Evolutionary conservation across 2,888 invertebrate genomes (phyloP).

Genomic region (Macrophya alboannulata): DNA sequence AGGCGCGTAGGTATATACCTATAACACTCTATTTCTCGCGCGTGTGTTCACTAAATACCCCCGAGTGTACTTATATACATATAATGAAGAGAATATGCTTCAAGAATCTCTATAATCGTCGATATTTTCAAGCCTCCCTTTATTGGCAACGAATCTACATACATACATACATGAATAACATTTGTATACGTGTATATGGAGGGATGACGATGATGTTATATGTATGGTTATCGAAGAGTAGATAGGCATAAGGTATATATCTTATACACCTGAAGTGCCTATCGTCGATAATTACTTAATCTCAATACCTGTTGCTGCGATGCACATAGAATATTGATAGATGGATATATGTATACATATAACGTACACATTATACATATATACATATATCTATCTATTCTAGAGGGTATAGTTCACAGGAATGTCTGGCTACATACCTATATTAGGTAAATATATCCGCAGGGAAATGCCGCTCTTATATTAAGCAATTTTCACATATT

Average conservation of each 20-base stretch:
- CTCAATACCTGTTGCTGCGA: conserved; percentile 39
- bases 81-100: too few relatives aligned
- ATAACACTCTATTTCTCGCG: too few relatives aligned
- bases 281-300: conserved; percentile 34
- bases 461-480: background rate
- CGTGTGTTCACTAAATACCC: too few relatives aligned
- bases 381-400: background rate
- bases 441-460: background rate
- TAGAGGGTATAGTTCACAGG: background rate
- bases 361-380: background rate
- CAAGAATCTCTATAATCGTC: background rate
- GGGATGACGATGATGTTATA: background rate
- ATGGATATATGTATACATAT: background rate
- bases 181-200: background rate
- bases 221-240: background rate
- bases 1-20: too few relatives aligned
- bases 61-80: too few relatives aligned
- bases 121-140: background rate
- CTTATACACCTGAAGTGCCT: background rate
- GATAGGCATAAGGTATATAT: background rate
- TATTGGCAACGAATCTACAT: background rate
- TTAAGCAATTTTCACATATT: background rate
- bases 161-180: background rate
- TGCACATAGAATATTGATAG: conserved; percentile 22
- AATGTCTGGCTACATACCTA: background rate